Percentiles rank a stretch among this genome's conserved stretches.
These are phyloP conservation scores for Oryzias woworae DNA, from an alignment of 2,113 vertebrate species.

Conservation along the genomic window DNA sequence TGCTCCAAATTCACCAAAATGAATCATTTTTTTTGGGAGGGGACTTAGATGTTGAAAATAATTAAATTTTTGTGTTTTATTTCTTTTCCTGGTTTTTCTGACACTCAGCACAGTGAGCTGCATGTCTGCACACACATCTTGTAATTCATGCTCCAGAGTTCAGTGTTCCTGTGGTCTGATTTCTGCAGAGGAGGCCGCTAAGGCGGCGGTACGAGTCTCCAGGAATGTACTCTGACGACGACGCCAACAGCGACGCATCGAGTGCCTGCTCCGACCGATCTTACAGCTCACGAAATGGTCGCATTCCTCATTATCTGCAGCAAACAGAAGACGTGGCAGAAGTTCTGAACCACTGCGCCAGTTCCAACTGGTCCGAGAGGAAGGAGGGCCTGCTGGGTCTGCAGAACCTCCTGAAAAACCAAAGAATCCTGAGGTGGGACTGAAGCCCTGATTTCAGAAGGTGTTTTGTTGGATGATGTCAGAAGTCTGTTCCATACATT, in stretches of 20 bases:
- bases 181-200: slow-evolving; percentile 87
- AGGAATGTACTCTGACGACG: slow-evolving; percentile 96
- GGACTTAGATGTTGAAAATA: too few relatives aligned
- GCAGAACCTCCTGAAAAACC: slow-evolving; percentile 96
- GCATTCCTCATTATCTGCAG: slow-evolving; percentile 91
- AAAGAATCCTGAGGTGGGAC: slow-evolving; percentile 89
- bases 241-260: slow-evolving; percentile 95
- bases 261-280: slow-evolving; percentile 97
- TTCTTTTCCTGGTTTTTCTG: too few relatives aligned
- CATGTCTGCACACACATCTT: too few relatives aligned
- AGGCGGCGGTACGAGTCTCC: slow-evolving; percentile 92
- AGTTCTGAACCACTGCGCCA: slow-evolving; percentile 97
- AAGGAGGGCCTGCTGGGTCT: slow-evolving; percentile 96
- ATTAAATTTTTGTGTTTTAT: too few relatives aligned
- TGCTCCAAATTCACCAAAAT: too few relatives aligned
- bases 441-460: background rate
- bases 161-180: too few relatives aligned
- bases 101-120: too few relatives aligned
- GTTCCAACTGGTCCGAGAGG: slow-evolving; percentile 98
- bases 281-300: slow-evolving; percentile 90
- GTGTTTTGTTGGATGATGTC: background rate
- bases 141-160: too few relatives aligned
- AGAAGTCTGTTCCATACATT: too few relatives aligned
- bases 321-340: slow-evolving; percentile 97
- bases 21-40: too few relatives aligned